Percentiles rank a stretch among this genome's conserved stretches.
Conservation (phyloP, 1,140 invertebrate species). For the Centruroides vittatus region DNA sequence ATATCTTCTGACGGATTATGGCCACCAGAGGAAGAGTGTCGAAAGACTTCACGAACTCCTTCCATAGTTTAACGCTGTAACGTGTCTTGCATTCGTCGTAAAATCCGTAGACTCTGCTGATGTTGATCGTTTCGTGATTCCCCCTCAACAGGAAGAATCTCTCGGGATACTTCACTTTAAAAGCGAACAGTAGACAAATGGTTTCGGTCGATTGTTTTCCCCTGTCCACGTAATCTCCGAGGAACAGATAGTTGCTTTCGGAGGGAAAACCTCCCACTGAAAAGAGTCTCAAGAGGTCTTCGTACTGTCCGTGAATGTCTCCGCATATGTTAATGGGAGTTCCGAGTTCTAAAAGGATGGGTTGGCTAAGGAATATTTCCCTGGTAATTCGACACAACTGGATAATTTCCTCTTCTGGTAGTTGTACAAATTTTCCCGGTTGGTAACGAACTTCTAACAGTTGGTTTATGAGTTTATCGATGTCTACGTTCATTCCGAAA, state of each 20-base stretch:
- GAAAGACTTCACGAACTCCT: slow-evolving; percentile 97
- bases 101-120: slow-evolving; percentile 92
- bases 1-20: background rate
- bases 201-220: slow-evolving; percentile 46
- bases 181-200: slow-evolving; percentile 61
- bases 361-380: slow-evolving; percentile 54
- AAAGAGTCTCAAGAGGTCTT: slow-evolving; percentile 38
- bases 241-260: slow-evolving; percentile 31
- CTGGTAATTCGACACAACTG: slow-evolving; percentile 46
- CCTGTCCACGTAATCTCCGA: slow-evolving; percentile 43
- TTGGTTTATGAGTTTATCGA: too few relatives aligned
- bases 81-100: slow-evolving; percentile 90
- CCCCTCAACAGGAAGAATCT: slow-evolving; percentile 79
- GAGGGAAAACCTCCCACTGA: slow-evolving; percentile 38
- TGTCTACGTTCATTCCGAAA: too few relatives aligned
- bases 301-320: slow-evolving; percentile 42
- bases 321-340: slow-evolving; percentile 55
- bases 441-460: slow-evolving; percentile 20
- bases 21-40: slow-evolving; percentile 79
- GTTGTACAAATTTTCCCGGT: slow-evolving; percentile 52
- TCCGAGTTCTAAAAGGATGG: slow-evolving; percentile 51
- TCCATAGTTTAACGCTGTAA: slow-evolving; percentile 97
- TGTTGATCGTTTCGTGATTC: slow-evolving; percentile 70
- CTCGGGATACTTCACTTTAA: slow-evolving; percentile 94
- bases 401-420: slow-evolving; percentile 50